A percentile compares a stretch with the other conserved stretches of the same genome.
These are phyloP conservation scores for Sebastes matsubarae DNA, from an alignment of 2,797 vertebrate genomes.

Conservation along the genomic window DNA sequence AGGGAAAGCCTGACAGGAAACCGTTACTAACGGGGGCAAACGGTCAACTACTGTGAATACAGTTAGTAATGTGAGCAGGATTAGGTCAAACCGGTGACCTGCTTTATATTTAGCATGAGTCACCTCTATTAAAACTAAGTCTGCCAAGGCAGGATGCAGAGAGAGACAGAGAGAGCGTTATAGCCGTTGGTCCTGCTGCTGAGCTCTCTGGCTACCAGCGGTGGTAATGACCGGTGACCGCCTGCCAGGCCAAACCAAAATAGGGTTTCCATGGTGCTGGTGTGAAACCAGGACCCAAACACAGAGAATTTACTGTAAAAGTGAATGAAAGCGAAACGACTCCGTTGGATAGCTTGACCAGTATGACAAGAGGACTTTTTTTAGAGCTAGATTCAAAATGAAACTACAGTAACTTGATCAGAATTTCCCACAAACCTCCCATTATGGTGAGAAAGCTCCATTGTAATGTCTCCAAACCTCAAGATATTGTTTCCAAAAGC, in stretches of 20 bases:
- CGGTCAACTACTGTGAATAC: conserved; percentile 12
- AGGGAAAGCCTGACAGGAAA: background rate
- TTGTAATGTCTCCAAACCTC: no score
- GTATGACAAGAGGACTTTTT: background rate
- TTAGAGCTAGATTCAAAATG: background rate
- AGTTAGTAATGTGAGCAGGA: conserved; percentile 33
- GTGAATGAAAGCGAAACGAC: conserved; percentile 20
- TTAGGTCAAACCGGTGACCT: conserved; percentile 32
- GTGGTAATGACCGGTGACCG: conserved; percentile 58
- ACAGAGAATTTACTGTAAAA: conserved; percentile 8
- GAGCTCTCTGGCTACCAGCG: conserved; percentile 6
- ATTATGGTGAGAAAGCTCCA: no score
- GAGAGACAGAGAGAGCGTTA: conserved; percentile 14
- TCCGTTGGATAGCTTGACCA: background rate
- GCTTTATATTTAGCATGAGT: conserved; percentile 32
- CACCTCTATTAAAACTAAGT: conserved; percentile 35
- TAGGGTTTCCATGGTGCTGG: conserved; percentile 59
- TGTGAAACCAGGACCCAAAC: conserved; percentile 50
- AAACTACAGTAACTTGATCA: background rate
- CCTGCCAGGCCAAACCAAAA: conserved; percentile 59
- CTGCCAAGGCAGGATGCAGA: conserved; percentile 16
- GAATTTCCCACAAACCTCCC: background rate
- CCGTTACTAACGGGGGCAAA: background rate
- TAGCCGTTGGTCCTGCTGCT: conserved; percentile 12
- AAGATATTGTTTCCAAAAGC: no score